Base-by-base conservation (phyloP, 2,113 vertebrate genomes). In the Sylvilagus bachmani region DNA sequence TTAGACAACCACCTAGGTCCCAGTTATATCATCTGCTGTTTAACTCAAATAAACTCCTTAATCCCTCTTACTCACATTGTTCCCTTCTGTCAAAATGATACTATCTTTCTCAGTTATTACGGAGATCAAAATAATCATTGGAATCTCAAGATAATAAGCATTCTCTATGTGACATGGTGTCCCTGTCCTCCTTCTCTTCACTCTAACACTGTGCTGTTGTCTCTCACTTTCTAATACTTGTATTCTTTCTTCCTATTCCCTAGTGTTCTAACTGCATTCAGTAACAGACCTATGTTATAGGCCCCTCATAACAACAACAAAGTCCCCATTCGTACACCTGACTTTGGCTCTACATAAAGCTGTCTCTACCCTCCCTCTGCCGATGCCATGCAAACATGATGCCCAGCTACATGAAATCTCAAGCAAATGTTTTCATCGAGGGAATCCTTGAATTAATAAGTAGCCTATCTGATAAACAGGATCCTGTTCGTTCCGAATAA, bases 401-500 rank as follows among this genome's bases (percentile, higher is more conserved):
- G 83, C 22, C 2, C 66, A 86, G 44, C 66, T 96, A 25, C 84
- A 73, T 4, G 2, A 95, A 96, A 89, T 89, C 84, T 82, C 24
- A 82, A 12, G 29, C 49, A 82, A 70, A 61, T 67, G 31, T 71
- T 94, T 95, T 94, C 70, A 77, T 67, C 31, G 77, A 21, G 24
- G 13, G 5, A 94, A 66, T 2, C 31, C 38, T 69, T 21, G 29
- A 38, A 66, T 64, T 31, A 73, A 70, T 61, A 84, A 55, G 29
- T 31, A 74, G 70, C 6, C 38, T 58, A 22, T 27, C 70, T 71
- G 22, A 22, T 44, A 66, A 86, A 44, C 12, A 77, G 69, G 7
- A 9, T 53, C 51, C 83, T 71, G 11, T 2, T 86, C 53, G 24
- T 78, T 77, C 31, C 70, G 58, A 86, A 64, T 24, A 79, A 86